A percentile compares a stretch with the other conserved stretches of the same genome.
Evolutionary conservation across 2,113 vertebrate species (phyloP).

Genomic region (Toxostoma redivivum): DNA sequence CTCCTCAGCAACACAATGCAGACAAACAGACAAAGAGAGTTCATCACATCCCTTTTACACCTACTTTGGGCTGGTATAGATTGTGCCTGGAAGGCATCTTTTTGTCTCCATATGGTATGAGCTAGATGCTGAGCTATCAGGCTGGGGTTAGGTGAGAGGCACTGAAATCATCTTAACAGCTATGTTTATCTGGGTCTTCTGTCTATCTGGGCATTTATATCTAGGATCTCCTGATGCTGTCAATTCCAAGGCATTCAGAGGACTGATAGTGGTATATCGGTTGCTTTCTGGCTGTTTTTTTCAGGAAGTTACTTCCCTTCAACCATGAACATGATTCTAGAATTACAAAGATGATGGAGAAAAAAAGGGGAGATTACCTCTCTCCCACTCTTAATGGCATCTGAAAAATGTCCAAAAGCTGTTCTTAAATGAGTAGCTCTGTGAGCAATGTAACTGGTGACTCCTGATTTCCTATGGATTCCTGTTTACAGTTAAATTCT

Average conservation of each 20-base stretch:
- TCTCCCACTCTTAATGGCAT: background rate
- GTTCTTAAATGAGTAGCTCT: background rate
- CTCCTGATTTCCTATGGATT: constrained; percentile 13
- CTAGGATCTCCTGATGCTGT: background rate
- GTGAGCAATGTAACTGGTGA: background rate
- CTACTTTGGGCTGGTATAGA: background rate
- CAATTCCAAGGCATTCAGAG: background rate
- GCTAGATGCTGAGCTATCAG: background rate
- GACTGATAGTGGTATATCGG: background rate
- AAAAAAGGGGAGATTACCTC: background rate
- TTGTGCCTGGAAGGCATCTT: background rate
- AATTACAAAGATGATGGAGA: background rate
- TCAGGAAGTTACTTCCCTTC: background rate
- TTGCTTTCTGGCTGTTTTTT: background rate
- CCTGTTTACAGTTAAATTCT: constrained; percentile 7
- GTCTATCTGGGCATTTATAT: background rate
- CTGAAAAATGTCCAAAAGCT: background rate
- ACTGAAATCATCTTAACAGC: background rate
- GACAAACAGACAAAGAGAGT: background rate
- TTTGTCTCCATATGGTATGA: background rate
- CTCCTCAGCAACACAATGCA: background rate
- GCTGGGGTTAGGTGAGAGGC: background rate
- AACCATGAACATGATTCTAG: background rate
- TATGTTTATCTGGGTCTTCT: background rate
- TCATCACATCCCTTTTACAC: background rate